Base-by-base conservation (phyloP, 2,888 invertebrate species). In the Meiosimyza decipiens region DNA sequence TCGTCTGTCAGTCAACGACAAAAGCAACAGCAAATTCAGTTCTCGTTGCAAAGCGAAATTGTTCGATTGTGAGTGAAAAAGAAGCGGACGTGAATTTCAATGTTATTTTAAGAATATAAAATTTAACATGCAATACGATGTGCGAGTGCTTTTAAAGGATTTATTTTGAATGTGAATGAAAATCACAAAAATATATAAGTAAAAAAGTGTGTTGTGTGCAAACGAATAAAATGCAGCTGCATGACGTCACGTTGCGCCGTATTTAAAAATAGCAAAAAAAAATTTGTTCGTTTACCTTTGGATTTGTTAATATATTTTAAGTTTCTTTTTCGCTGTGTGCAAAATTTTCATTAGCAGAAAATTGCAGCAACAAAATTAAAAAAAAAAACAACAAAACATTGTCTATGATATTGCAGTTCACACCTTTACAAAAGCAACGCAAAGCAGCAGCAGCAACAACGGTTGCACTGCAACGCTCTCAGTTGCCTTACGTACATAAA, bases 341-440 rank as follows among this genome's bases (percentile, higher is more conserved):
- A 40, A 40, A 40, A 40, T 40, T 40, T 40, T 40, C 40, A 40
- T 40, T 40, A 40, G 40, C 40, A 40, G 40, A 6, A 40, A 40
- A 40, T 40, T 40, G 9, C 6, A 40, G 9, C 40, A 40, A 40
- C 40, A 40, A 40, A 15, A 66, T n/a, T 16, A 54, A 40, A n/a
- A 16, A 9, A 11, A 54, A 16, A 22, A 66, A 22, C 12, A n/a
- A 6, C 18, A 62, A 6, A 57, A 57, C 9, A 40, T 40, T 40
- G 40, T 40, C 40, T 40, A 9, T 40, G 40, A 40, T 40, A 40
- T 57, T 57, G 57, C 57, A 57, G 57, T 57, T 57, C 57, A 57
- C 57, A 57, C 57, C 55, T 16, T 22, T 11, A 6, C 63, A 49
- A 47, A 13, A 1, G 16, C 16, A 63, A 63, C 63, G 13, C 15